Conservation (phyloP, 2,888 invertebrate genomes). For the Cosmorhoe ocellata region DNA sequence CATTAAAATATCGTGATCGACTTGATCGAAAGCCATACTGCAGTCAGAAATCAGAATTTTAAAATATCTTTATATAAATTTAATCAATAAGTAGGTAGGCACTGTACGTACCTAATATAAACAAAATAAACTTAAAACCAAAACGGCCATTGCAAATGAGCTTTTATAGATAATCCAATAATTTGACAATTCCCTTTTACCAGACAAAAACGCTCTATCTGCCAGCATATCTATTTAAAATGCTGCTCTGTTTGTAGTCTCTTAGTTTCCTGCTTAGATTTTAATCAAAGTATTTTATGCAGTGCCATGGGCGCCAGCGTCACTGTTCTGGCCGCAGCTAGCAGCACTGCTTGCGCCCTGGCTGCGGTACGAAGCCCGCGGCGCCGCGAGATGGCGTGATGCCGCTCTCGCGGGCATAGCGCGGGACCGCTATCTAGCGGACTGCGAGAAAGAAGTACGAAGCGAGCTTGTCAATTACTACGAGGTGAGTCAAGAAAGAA, state of each 20-base stretch:
- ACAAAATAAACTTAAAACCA: too few relatives aligned
- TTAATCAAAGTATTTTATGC: not conserved
- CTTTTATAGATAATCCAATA: too few relatives aligned
- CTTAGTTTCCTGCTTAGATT: too few relatives aligned
- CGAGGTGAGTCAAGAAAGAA: constrained; percentile 61
- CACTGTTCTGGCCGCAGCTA: constrained; percentile 86
- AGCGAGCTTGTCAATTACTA: constrained; percentile 83
- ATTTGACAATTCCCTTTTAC: too few relatives aligned
- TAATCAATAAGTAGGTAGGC: too few relatives aligned
- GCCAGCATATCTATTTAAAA: too few relatives aligned
- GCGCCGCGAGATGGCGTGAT: constrained; percentile 85
- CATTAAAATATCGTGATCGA: not conserved
- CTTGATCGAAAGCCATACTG: not conserved
- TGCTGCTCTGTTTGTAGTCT: too few relatives aligned
- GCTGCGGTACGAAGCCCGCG: constrained; percentile 84
- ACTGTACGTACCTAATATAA: too few relatives aligned
- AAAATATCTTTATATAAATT: too few relatives aligned
- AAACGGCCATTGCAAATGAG: too few relatives aligned
- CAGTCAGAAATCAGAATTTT: too few relatives aligned
- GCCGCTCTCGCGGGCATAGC: constrained; percentile 84
- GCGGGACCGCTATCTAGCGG: constrained; percentile 82
- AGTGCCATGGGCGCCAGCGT: constrained; percentile 88
- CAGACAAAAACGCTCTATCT: too few relatives aligned
- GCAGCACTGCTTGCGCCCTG: constrained; percentile 86
- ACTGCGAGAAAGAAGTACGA: constrained; percentile 70